Percentiles rank a stretch among this genome's conserved stretches.
These are phyloP conservation scores for Nephotettix cincticeps DNA, from an alignment of 1,140 invertebrate species.

Conservation along the genomic window DNA sequence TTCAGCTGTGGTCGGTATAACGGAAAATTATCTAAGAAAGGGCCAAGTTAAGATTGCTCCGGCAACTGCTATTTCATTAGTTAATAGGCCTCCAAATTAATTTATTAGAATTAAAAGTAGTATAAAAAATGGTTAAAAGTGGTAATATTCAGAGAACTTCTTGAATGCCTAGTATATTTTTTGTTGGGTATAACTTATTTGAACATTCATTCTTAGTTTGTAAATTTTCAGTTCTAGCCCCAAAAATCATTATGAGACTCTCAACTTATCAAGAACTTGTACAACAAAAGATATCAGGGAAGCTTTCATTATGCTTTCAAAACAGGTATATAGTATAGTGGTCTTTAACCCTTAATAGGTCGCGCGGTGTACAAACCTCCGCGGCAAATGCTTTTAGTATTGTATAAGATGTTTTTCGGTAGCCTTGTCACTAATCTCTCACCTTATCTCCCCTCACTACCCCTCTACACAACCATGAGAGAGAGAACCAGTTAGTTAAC, in stretches of 20 bases:
- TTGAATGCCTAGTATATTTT: not conserved
- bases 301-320: slow-evolving; percentile 57
- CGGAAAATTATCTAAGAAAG: no score
- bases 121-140: not conserved
- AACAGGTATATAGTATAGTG: slow-evolving; percentile 47
- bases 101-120: not conserved
- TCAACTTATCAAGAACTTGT: slow-evolving; percentile 54
- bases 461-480: no score
- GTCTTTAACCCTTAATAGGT: no score
- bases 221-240: slow-evolving; percentile 34
- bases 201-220: not conserved
- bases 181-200: not conserved
- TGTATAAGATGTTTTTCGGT: no score
- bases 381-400: no score
- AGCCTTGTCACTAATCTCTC: no score
- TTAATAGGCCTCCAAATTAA: not conserved
- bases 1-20: no score
- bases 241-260: slow-evolving; percentile 54
- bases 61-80: not conserved
- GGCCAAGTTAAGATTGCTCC: no score
- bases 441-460: no score
- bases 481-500: no score
- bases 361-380: no score
- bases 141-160: not conserved
- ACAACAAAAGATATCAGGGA: slow-evolving; percentile 56